These are phyloP conservation scores for Oryctolagus cuniculus DNA, from an alignment of 2,113 vertebrate species.

Conservation along the genomic window mOryCun1.1 NC_091436.1:147336001-147336500, in stretches of 20 bases:
- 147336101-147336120: not conserved
- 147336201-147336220: not conserved
- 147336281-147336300: constrained; percentile 31
- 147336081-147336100: not conserved
- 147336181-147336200: not conserved
- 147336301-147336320: not conserved
- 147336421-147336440: not conserved
- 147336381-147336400: not conserved
- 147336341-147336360: not conserved
- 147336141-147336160: not conserved
- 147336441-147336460: constrained; percentile 9
- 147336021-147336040: not conserved
- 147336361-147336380: not conserved
- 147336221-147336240: constrained; percentile 8
- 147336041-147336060: not conserved
- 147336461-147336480: not conserved
- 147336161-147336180: not conserved
- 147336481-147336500: not conserved
- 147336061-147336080: not conserved
- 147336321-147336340: constrained; percentile 6
- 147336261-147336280: not conserved
- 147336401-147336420: not conserved
- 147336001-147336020: not conserved
- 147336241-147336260: not conserved
- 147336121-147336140: not conserved